Conservation (phyloP, 2,888 invertebrate genomes). For the Cylloceria caligata region DNA sequence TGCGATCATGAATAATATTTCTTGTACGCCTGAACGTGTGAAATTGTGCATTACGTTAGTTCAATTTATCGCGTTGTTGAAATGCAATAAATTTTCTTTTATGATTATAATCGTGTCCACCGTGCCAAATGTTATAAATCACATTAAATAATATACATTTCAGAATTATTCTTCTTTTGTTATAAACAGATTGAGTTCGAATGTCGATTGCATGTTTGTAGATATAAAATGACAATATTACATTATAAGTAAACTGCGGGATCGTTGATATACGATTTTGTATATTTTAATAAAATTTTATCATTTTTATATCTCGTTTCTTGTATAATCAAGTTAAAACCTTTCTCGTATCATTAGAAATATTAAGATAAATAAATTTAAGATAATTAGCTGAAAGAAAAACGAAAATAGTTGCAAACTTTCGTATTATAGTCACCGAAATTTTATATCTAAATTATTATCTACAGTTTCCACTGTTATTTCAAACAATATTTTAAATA, state of each 20-base stretch:
- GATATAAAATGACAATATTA: slow-evolving; percentile 51
- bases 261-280: slow-evolving; percentile 54
- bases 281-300: slow-evolving; percentile 65
- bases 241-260: slow-evolving; percentile 26
- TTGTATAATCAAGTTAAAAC: not conserved
- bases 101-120: not conserved
- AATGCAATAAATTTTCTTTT: slow-evolving; percentile 3
- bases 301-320: slow-evolving; percentile 49
- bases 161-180: slow-evolving; percentile 19
- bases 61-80: not conserved
- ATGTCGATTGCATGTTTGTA: not conserved
- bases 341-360: not conserved
- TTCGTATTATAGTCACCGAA: too few relatives aligned
- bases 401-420: not conserved
- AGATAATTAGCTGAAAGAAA: not conserved
- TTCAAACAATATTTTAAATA: too few relatives aligned
- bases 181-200: not conserved
- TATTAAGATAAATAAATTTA: not conserved
- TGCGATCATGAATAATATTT: not conserved
- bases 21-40: not conserved
- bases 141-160: slow-evolving; percentile 28
- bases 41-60: not conserved
- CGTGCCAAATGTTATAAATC: slow-evolving; percentile 31
- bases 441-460: too few relatives aligned
- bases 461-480: not conserved